These are phyloP conservation scores for Steinernema carpocapsae DNA, from an alignment of 2,888 invertebrate genomes.

Conservation along the genomic window DNA sequence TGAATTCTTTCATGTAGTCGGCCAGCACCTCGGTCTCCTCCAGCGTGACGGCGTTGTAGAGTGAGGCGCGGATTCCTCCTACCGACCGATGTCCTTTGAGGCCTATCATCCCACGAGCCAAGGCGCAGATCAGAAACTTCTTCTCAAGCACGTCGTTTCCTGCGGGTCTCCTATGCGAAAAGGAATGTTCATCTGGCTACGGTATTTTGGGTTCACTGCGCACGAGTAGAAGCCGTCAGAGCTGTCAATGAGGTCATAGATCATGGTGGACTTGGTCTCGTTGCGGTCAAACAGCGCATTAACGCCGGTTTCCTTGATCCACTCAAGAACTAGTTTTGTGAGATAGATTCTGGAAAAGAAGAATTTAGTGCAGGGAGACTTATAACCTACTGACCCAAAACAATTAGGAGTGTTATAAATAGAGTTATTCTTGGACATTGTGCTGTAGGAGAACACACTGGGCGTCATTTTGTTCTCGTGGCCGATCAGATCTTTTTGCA, in stretches of 20 bases:
- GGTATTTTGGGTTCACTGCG: conserved; percentile 51
- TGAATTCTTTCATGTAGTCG: conserved; percentile 83
- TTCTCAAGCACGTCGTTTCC: conserved; percentile 83
- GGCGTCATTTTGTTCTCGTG: conserved; percentile 61
- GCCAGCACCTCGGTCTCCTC: conserved; percentile 81
- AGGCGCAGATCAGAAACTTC: conserved; percentile 83
- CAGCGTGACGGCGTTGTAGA: conserved; percentile 89
- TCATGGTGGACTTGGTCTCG: conserved; percentile 76
- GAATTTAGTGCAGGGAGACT: too few species aligned
- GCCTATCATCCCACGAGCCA: conserved; percentile 71
- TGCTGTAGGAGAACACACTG: conserved; percentile 81
- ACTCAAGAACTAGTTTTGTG: conserved; percentile 87
- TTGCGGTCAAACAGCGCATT: conserved; percentile 80
- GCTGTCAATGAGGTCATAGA: conserved; percentile 82
- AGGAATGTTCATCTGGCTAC: conserved; percentile 61
- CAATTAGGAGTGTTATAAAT: conserved; percentile 93
- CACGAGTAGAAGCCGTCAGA: conserved; percentile 82
- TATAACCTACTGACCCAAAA: conserved; percentile 40
- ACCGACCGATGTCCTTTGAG: conserved; percentile 92
- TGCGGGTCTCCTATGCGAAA: conserved; percentile 62
- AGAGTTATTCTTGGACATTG: conserved; percentile 83
- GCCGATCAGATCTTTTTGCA: conserved; percentile 88
- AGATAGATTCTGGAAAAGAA: conserved; percentile 82
- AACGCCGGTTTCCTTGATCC: conserved; percentile 85
- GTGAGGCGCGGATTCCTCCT: conserved; percentile 91